Evolutionary conservation across 1,140 invertebrate species (phyloP).

Genomic region (Scaptomyza hsui): DNA sequence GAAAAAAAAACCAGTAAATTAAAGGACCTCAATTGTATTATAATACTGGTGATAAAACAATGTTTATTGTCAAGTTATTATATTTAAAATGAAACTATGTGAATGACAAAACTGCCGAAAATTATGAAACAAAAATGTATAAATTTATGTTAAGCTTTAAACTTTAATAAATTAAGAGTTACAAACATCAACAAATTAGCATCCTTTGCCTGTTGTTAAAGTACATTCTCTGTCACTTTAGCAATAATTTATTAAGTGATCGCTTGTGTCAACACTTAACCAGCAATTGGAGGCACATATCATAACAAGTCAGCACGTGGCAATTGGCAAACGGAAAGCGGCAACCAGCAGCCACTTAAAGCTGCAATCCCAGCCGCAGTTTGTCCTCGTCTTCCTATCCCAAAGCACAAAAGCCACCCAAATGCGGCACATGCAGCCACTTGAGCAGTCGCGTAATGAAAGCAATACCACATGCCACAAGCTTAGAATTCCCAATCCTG

Average conservation of each 20-base stretch:
- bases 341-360: slow-evolving; percentile 28
- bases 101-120: not conserved
- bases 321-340: slow-evolving; percentile 9
- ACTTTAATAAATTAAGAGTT: slow-evolving; percentile 1
- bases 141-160: not conserved
- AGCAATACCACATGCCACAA: slow-evolving; percentile 46
- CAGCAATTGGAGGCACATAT: slow-evolving; percentile 50
- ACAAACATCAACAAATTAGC: slow-evolving; percentile 39
- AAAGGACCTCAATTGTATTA: not conserved
- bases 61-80: not conserved
- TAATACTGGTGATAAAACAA: not conserved
- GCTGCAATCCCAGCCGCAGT: slow-evolving; percentile 18
- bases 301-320: slow-evolving; percentile 66
- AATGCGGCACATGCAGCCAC: slow-evolving; percentile 51
- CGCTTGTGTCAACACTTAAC: slow-evolving; percentile 55
- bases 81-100: not conserved
- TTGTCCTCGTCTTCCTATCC: not conserved
- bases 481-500: slow-evolving; percentile 27
- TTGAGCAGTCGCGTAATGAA: slow-evolving; percentile 51
- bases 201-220: slow-evolving; percentile 20
- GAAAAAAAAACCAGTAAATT: not conserved
- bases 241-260: slow-evolving; percentile 25
- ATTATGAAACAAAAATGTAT: not conserved
- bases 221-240: slow-evolving; percentile 3
- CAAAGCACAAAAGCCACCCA: slow-evolving; percentile 17